These are phyloP conservation scores for Natator depressus DNA, from an alignment of 2,113 vertebrate species.

Conservation along the genomic window DNA sequence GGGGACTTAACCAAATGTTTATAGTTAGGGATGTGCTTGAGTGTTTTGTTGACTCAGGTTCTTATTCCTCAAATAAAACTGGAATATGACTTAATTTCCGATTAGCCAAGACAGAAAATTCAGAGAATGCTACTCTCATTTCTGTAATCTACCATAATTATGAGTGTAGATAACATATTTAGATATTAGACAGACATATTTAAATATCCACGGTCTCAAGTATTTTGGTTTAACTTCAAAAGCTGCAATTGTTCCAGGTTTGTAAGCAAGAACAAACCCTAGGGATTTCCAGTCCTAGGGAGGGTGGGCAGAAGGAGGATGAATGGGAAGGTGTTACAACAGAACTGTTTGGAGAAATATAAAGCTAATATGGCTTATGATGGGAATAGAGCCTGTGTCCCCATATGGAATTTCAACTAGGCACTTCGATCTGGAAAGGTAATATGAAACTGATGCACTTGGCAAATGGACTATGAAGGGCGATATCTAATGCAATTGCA, in stretches of 20 bases:
- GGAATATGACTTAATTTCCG: background rate
- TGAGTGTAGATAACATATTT: background rate
- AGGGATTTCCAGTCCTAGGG: background rate
- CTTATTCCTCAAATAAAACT: background rate
- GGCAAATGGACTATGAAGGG: slow-evolving; percentile 19
- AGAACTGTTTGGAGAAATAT: rapidly evolving
- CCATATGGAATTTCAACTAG: background rate
- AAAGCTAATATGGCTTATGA: background rate
- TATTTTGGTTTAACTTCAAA: background rate
- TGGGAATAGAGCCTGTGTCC: background rate
- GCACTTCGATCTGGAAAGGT: background rate
- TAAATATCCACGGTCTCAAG: background rate
- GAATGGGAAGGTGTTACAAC: background rate
- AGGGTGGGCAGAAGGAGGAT: background rate
- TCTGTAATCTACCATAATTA: background rate
- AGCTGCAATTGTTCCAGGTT: background rate
- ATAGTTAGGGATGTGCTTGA: background rate
- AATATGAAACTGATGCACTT: background rate
- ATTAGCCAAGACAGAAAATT: background rate
- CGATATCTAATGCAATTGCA: background rate
- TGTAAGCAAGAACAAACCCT: background rate
- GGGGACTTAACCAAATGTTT: background rate
- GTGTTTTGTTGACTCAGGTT: background rate
- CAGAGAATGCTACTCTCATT: background rate
- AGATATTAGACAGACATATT: background rate